A percentile compares a stretch with the other conserved stretches of the same genome.
Evolutionary conservation across 1,140 invertebrate species (phyloP).

Genomic region (Drosophila dunni): DNA sequence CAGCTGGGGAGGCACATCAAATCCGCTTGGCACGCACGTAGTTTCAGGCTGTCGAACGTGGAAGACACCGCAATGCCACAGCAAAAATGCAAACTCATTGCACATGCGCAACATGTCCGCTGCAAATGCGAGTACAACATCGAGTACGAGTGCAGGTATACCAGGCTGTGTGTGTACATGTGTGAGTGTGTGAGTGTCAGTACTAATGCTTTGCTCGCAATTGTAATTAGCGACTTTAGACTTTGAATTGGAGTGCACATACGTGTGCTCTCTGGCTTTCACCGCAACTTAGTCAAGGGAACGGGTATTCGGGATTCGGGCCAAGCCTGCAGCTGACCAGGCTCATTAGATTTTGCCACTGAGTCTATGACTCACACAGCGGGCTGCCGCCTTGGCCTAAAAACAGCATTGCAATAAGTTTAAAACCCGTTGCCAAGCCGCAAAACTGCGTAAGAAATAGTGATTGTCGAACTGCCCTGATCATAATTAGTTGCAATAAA

Average conservation of each 20-base stretch:
- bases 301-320: constrained; percentile 5
- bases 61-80: constrained; percentile 28
- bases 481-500: constrained; percentile 78
- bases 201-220: constrained; percentile 31
- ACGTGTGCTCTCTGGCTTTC: constrained; percentile 54
- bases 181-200: constrained; percentile 31
- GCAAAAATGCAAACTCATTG: constrained; percentile 59
- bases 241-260: constrained; percentile 65
- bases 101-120: constrained; percentile 69
- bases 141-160: constrained; percentile 1
- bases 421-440: constrained; percentile 54
- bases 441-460: constrained; percentile 68
- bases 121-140: constrained; percentile 17
- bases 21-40: constrained; percentile 83
- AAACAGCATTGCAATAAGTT: constrained; percentile 45
- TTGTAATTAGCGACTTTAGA: constrained; percentile 71
- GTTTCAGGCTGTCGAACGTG: constrained; percentile 37
- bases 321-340: constrained; percentile 36
- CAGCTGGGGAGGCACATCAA: constrained; percentile 43
- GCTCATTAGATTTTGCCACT: constrained; percentile 65
- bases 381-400: constrained; percentile 67
- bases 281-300: constrained; percentile 30
- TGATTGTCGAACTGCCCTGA: constrained; percentile 37
- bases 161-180: background rate
- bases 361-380: constrained; percentile 64